phyloP scores from a whole-genome alignment of 1,140 invertebrate genomes.

The Tetramorium alpestre region DNA sequence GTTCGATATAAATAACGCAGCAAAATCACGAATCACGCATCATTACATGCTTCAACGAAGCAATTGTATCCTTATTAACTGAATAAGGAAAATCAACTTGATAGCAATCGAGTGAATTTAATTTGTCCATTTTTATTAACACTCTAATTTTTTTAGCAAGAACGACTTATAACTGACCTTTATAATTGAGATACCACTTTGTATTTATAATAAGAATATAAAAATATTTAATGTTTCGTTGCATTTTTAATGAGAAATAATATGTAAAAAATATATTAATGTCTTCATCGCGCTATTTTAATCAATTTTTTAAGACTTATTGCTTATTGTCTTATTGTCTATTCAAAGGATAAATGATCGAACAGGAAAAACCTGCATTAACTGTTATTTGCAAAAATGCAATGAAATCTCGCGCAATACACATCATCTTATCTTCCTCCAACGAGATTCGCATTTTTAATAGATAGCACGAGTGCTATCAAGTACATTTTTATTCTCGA shows the following conservation, averaged over 20 bases:
- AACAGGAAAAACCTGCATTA: not conserved
- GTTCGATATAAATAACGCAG: not conserved
- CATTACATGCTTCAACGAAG: not conserved
- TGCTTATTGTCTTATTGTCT: not conserved
- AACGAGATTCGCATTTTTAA: conserved; percentile 62
- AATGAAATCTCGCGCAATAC: not conserved
- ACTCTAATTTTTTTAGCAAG: not conserved
- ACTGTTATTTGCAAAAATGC: not conserved
- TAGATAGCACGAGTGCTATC: not conserved
- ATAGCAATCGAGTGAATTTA: not conserved
- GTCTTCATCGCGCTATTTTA: not conserved
- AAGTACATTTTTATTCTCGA: conserved; percentile 47
- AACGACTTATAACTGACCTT: not conserved
- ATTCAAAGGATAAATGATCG: not conserved
- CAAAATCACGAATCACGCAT: not conserved
- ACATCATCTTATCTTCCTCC: conserved; percentile 18
- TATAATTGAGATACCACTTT: not conserved
- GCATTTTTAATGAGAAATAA: not conserved
- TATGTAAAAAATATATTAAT: not conserved
- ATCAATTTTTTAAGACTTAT: not conserved
- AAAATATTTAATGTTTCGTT: not conserved
- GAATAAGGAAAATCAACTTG: not conserved
- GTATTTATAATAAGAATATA: not conserved
- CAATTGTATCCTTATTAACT: not conserved
- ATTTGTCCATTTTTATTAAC: not conserved